A percentile compares a stretch with the other conserved stretches of the same genome.
Conservation (phyloP, 2,888 invertebrate species). For the Diarsia dahlii region DNA sequence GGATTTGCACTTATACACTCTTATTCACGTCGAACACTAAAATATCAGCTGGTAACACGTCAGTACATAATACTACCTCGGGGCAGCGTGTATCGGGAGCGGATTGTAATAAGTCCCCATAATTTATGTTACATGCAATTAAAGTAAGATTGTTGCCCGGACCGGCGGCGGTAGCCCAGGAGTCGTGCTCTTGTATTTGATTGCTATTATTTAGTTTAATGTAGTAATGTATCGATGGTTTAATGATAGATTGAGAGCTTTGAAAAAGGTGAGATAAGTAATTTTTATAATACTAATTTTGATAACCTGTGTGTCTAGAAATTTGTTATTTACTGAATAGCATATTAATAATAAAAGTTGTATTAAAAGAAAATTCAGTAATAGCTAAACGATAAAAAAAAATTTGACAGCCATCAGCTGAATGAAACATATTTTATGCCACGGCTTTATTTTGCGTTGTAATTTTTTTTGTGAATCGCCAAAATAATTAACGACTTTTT, state of each 20-base stretch:
- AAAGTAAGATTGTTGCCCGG: slow-evolving; percentile 89
- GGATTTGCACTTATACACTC: background rate
- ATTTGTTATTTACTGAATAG: background rate
- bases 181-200: slow-evolving; percentile 66
- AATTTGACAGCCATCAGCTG: background rate
- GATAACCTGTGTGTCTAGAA: background rate
- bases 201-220: slow-evolving; percentile 67
- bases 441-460: background rate
- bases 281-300: background rate
- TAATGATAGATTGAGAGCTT: slow-evolving; percentile 10
- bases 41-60: slow-evolving; percentile 60
- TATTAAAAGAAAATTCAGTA: background rate
- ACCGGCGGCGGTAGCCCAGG: slow-evolving; percentile 71
- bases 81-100: slow-evolving; percentile 85
- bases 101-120: slow-evolving; percentile 88
- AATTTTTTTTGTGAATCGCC: background rate
- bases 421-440: background rate
- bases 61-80: slow-evolving; percentile 79
- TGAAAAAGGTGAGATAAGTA: background rate
- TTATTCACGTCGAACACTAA: slow-evolving; percentile 28
- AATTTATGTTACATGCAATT: slow-evolving; percentile 90
- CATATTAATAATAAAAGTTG: background rate
- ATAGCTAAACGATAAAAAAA: background rate
- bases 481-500: background rate
- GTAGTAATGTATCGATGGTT: slow-evolving; percentile 20